Conservation (phyloP, 2,888 invertebrate species). For the Villa cingulata region DNA sequence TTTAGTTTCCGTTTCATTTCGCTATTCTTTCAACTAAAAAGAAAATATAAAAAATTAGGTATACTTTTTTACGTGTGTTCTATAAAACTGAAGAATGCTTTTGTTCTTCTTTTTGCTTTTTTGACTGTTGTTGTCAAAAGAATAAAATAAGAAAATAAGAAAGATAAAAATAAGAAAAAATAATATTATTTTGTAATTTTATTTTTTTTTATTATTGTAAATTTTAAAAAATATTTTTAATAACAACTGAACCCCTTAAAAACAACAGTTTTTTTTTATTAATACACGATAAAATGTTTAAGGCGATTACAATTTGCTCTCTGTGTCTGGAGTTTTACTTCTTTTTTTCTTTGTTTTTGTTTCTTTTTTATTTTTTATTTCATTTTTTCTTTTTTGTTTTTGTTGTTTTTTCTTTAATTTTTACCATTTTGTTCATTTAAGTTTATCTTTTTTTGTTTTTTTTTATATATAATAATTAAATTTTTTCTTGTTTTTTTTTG, state of each 20-base stretch:
- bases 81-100: too few relatives aligned
- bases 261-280: conserved; percentile 5
- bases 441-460: too few relatives aligned
- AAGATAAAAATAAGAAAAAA: neutral
- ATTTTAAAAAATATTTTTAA: conserved; percentile 8
- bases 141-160: too few relatives aligned
- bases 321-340: neutral
- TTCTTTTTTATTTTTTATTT: neutral
- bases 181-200: neutral
- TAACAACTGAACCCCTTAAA: conserved; percentile 9
- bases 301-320: neutral
- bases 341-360: neutral
- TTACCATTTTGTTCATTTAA: too few relatives aligned
- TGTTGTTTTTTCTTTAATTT: neutral
- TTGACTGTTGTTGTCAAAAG: too few relatives aligned
- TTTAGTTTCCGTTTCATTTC: too few relatives aligned
- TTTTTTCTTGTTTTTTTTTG: too few relatives aligned
- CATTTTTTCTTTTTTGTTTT: neutral
- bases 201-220: conserved; percentile 3
- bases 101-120: too few relatives aligned
- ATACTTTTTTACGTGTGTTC: too few relatives aligned
- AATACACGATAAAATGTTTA: conserved; percentile 5
- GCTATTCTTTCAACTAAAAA: too few relatives aligned
- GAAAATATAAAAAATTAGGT: too few relatives aligned
- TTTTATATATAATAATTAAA: too few relatives aligned